These are phyloP conservation scores for Coptotermes formosanus DNA, from an alignment of 1,140 invertebrate species.

Conservation along the genomic window DNA sequence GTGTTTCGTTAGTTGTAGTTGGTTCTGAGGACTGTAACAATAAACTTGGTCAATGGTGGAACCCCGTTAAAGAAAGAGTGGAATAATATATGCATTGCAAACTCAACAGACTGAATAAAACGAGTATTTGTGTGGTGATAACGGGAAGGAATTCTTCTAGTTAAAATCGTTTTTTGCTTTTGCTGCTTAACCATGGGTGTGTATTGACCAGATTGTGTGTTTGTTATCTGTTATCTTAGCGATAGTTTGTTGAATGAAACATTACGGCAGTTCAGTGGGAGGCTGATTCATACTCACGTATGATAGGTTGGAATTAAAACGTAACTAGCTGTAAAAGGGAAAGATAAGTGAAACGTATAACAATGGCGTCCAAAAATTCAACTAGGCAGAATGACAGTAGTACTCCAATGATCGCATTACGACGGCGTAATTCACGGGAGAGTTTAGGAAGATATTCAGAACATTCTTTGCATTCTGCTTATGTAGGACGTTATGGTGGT, in stretches of 20 bases:
- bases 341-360: neutral
- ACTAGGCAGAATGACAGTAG: neutral
- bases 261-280: neutral
- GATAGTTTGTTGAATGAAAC: neutral
- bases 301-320: neutral
- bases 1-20: too few species aligned
- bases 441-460: constrained; percentile 40
- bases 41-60: too few species aligned
- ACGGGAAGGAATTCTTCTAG: neutral
- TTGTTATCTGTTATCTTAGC: neutral
- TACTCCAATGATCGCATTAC: constrained; percentile 31
- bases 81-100: neutral
- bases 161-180: neutral
- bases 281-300: neutral
- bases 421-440: constrained; percentile 35
- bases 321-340: neutral
- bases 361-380: neutral
- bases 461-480: constrained; percentile 39
- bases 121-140: neutral
- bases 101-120: neutral
- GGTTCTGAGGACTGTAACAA: too few species aligned
- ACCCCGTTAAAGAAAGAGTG: too few species aligned
- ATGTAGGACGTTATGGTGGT: constrained; percentile 31
- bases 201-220: neutral
- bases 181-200: neutral